These are phyloP conservation scores for Xiphias gladius DNA, from an alignment of 2,113 vertebrate genomes.

Conservation along the genomic window DNA sequence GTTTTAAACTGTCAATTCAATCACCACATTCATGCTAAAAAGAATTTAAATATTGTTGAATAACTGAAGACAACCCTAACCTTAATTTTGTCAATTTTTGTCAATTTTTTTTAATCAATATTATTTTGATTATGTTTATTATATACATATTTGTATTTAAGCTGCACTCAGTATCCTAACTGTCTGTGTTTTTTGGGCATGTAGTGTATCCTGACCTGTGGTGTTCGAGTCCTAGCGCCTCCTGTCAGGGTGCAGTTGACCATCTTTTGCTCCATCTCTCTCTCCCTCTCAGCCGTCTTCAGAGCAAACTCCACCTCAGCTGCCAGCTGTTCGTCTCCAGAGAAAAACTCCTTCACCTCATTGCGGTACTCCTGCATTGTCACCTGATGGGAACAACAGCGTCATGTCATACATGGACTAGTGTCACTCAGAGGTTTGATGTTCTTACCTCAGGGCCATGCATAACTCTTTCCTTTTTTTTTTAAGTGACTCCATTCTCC, in stretches of 20 bases:
- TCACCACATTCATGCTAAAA: neutral
- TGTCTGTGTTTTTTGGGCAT: too few relatives aligned
- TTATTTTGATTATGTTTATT: too few relatives aligned
- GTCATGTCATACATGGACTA: neutral
- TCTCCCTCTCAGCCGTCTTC: conserved; percentile 87
- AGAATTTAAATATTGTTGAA: neutral
- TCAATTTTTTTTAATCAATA: too few relatives aligned
- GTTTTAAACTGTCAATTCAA: neutral
- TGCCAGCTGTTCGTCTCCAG: conserved; percentile 91
- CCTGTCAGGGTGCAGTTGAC: conserved; percentile 43
- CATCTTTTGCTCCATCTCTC: conserved; percentile 75
- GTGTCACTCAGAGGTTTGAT: neutral
- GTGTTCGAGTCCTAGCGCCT: neutral
- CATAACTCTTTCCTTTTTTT: too few relatives aligned
- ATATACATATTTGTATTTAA: too few relatives aligned
- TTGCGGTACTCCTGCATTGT: conserved; percentile 93
- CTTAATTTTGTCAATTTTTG: too few relatives aligned
- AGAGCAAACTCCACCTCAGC: conserved; percentile 94
- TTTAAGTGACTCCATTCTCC: neutral
- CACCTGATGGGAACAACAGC: conserved; percentile 81
- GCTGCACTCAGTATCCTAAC: too few relatives aligned
- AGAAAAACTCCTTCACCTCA: conserved; percentile 93
- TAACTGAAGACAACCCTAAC: neutral
- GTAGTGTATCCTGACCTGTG: neutral
- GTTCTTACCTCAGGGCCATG: neutral